Conservation (phyloP, 1,140 invertebrate species). For the Pygmarrhopalites habei region DNA sequence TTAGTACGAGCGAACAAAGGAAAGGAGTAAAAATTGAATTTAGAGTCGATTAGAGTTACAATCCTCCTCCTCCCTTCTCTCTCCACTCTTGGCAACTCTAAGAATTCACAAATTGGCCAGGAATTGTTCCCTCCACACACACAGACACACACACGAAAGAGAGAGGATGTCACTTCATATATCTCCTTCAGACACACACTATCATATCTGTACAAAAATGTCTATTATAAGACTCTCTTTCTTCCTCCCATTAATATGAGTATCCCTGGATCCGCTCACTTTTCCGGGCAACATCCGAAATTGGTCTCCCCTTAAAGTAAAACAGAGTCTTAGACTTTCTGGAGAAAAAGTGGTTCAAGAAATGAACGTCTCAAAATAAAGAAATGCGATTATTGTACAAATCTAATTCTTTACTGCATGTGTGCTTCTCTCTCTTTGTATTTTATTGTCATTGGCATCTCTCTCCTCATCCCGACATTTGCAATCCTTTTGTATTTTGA, state of each 20-base stretch:
- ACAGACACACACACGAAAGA: background rate
- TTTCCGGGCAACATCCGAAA: no score
- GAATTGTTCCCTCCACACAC: background rate
- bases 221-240: background rate
- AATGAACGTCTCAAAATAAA: no score
- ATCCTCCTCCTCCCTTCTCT: no score
- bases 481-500: background rate
- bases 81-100: background rate
- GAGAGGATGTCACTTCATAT: background rate
- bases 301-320: no score
- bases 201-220: background rate
- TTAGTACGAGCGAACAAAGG: no score
- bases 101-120: background rate
- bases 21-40: no score
- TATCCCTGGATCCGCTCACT: no score
- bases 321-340: no score
- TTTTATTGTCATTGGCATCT: conserved; percentile 24
- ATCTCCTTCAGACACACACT: background rate
- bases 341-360: no score
- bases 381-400: no score
- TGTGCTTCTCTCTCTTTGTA: background rate
- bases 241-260: background rate
- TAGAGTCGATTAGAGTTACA: no score
- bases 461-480: conserved; percentile 8
- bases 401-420: conserved; percentile 6